phyloP scores from a whole-genome alignment of 2,113 vertebrate genomes.

The Sinocyclocheilus maitianheensis region DNA sequence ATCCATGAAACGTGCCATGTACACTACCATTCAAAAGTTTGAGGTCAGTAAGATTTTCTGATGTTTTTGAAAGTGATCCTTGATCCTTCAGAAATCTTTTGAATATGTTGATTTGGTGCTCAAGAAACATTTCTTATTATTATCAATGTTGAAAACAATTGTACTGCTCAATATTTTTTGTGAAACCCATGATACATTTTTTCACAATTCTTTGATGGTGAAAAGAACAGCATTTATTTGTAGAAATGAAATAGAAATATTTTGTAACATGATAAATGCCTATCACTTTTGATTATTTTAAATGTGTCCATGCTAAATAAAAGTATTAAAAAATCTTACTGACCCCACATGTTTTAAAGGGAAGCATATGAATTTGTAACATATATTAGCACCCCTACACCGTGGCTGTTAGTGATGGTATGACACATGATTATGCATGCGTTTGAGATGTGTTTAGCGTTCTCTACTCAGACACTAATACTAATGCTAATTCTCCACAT shows the following conservation, averaged over 20 bases:
- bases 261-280: background rate
- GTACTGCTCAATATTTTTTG: background rate
- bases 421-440: slow-evolving; percentile 11
- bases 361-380: background rate
- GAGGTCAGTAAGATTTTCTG: background rate
- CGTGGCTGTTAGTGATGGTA: slow-evolving; percentile 35
- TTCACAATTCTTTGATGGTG: background rate
- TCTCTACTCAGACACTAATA: background rate
- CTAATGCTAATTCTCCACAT: background rate
- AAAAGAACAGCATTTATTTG: slow-evolving; percentile 1
- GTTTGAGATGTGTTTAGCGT: background rate
- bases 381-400: background rate
- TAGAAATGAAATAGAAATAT: background rate
- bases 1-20: background rate
- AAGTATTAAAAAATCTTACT: background rate
- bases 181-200: no score
- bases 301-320: background rate
- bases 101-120: background rate
- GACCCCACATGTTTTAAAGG: slow-evolving; percentile 1
- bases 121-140: background rate
- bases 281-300: background rate
- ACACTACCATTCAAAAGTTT: background rate
- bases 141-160: background rate
- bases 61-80: background rate
- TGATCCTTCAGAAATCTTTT: background rate